These are phyloP conservation scores for Diuraphis noxia DNA, from an alignment of 1,140 invertebrate species.

Conservation along the genomic window DNA sequence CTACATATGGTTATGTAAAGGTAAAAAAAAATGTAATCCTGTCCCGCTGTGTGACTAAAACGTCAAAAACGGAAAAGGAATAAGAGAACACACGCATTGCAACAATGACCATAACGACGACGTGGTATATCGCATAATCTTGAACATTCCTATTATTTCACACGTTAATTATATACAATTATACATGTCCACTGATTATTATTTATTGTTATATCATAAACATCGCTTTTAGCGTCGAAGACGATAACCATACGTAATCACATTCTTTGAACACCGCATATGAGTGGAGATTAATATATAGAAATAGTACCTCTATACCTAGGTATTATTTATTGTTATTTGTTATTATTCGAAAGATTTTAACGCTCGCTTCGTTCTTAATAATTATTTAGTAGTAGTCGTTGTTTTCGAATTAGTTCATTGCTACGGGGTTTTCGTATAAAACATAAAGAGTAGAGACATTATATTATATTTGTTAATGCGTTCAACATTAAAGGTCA, in stretches of 20 bases:
- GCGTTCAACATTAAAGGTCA: background rate
- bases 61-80: slow-evolving; percentile 34
- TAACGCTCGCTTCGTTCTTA: background rate
- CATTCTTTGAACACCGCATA: background rate
- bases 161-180: slow-evolving; percentile 27
- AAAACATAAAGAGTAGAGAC: background rate
- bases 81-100: background rate
- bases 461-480: background rate
- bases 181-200: slow-evolving; percentile 18
- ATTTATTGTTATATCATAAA: slow-evolving; percentile 29
- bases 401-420: slow-evolving; percentile 15
- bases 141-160: background rate
- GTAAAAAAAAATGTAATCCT: slow-evolving; percentile 1
- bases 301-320: too few species aligned
- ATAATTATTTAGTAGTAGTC: background rate
- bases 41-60: slow-evolving; percentile 6
- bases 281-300: too few species aligned
- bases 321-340: background rate
- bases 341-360: background rate
- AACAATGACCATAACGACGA: slow-evolving; percentile 16
- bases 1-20: slow-evolving; percentile 32
- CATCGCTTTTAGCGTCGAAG: background rate
- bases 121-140: background rate
- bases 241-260: slow-evolving; percentile 17
- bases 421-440: background rate